Evolutionary conservation across 1,140 invertebrate species (phyloP), one percentile per base, ranked within the genome.

Genomic region (Drosophila saltans): DNA sequence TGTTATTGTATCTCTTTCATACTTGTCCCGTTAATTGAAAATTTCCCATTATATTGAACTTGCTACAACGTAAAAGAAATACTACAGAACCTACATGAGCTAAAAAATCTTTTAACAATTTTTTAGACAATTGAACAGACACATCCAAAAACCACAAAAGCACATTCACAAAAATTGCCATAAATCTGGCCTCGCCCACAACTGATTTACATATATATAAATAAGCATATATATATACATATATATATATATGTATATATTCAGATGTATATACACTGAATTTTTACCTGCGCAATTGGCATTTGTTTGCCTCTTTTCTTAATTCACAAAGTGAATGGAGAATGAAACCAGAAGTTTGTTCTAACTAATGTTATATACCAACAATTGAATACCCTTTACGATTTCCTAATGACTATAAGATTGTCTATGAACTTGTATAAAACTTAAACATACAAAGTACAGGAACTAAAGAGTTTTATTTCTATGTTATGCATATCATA

Each of bases 31-130:
- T 71, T 76, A 82, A 85, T 86, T 79, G 81, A 82, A 76, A 88
- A 70, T 88, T 86, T 88, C 69, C 64, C 80, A 82, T 88, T 56
- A 69, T 75, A 85, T 86, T 86, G 82, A 86, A 86, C 82, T 88
- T 88, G 82, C 78, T 85, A 67, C 3, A 36, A 36, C 33, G 6
- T 4, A 3, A 36, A 7, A 3, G 6, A 36, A 36, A 36, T 1
- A 5, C 3, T 36, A 5, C 33, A 73, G 55, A 36, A 71, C 57
- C 39, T 57, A 66, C 73, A 73, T 60, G 67, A 68, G 69, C 61
- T 70, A 61, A 73, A 75, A 41, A 60, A 57, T 52, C 11, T 62
- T 62, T 40, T 2, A 30, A 61, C 39, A 72, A 60, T 48, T 72
- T 70, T 48, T 72, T 70, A 28, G 70, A 68, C 81, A 80, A 63